These are phyloP conservation scores for Acanthurus lineatus DNA, from an alignment of 2,797 vertebrate genomes.

Conservation along the genomic window DNA sequence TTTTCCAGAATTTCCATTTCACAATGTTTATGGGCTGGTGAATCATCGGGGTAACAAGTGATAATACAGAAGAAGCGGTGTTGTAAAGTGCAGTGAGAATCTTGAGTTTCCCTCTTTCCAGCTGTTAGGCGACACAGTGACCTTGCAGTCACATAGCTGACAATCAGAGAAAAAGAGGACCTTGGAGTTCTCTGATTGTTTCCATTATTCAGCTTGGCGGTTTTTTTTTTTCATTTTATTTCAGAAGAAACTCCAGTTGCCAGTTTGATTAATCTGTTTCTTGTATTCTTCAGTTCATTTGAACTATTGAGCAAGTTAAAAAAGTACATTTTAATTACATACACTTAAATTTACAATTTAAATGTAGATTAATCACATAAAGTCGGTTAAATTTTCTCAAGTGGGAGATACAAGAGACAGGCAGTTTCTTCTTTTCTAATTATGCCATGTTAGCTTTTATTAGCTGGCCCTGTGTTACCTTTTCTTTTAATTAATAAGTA, in stretches of 20 bases:
- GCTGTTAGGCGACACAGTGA: neutral
- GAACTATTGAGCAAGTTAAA: neutral
- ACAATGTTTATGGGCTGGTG: conserved; percentile 23
- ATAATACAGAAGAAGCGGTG: conserved; percentile 14
- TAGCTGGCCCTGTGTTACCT: neutral
- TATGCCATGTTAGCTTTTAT: neutral
- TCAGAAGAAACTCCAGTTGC: too few species aligned
- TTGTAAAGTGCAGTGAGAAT: conserved; percentile 2
- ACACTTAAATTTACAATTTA: neutral
- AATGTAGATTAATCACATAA: neutral
- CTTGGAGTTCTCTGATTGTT: conserved; percentile 25
- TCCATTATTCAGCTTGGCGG: conserved; percentile 10
- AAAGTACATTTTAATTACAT: neutral
- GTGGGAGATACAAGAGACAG: neutral
- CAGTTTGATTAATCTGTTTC: neutral
- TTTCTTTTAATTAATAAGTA: too few species aligned
- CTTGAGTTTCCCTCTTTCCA: conserved; percentile 11
- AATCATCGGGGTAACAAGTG: conserved; percentile 34
- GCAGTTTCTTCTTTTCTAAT: neutral
- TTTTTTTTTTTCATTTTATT: neutral
- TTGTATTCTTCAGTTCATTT: neutral
- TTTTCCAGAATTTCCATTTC: conserved; percentile 31
- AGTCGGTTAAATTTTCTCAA: neutral
- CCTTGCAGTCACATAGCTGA: conserved; percentile 13
- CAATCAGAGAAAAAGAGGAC: conserved; percentile 35